Base-by-base conservation (phyloP, 2,888 invertebrate genomes). In the Cremastinae sp. region DNA sequence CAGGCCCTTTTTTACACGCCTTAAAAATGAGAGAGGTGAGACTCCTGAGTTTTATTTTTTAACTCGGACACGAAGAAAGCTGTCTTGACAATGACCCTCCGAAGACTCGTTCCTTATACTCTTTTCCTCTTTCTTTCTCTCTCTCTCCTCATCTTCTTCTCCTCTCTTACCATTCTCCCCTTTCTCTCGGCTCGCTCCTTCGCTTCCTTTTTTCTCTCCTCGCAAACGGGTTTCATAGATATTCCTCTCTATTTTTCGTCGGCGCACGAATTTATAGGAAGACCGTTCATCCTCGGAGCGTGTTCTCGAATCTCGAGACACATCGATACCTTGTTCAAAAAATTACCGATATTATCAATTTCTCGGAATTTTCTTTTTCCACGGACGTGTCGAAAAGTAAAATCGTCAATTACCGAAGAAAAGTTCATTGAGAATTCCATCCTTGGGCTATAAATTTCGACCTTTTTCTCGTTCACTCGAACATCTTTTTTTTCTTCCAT, bases 151-250 rank as follows among this genome's bases (percentile, higher is more conserved):
- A n/a, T 41, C 41, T 41, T 8, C 14, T 16, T 37, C 37, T n/a
- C n/a, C n/a, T n/a, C n/a, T n/a, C n/a, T n/a, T n/a, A n/a, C 16
- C 8, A 16, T 37, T 56, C 58, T 58, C 18, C 58, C 10, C 10
- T 16, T 14, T 18, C 18, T 14, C 37, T 16, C 47, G 28, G 49
- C 56, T 37, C 61, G 55, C 56, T 62, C 56, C 12, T n/a, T 22
- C 35, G 12, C 55, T 18, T 47, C 47, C n/a, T 4, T 47, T 18
- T 47, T 18, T 47, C 4, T 8, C 35, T 3, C 28, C 8, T 62
- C 55, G 64, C 55, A 68, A 68, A 74, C 62, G 45, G 66, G 61
- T 74, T 74, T 74, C 47, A 18, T 55, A 66, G 37, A 37, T 20
- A 51, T 58, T 70, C 61, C 47, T 41, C 28, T 61, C 28, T 43